A percentile compares a stretch with the other conserved stretches of the same genome.
Evolutionary conservation across 2,888 invertebrate species (phyloP).

Genomic region (Diadegma fenestrale): DNA sequence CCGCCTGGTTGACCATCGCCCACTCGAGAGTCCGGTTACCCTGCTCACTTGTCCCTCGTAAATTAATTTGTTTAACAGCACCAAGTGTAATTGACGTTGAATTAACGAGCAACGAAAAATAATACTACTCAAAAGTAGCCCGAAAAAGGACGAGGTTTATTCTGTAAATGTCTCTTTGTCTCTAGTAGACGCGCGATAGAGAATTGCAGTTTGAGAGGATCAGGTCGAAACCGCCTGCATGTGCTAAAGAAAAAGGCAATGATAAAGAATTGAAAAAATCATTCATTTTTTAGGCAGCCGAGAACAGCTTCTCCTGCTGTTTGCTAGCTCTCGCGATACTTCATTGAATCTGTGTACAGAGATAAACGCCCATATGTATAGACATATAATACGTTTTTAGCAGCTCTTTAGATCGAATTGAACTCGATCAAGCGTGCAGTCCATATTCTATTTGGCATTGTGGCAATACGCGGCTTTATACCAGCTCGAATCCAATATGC

Average conservation of each 20-base stretch:
- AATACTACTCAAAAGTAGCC: constrained; percentile 15
- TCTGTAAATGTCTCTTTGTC: not conserved
- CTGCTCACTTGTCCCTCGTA: constrained; percentile 67
- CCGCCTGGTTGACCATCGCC: constrained; percentile 17
- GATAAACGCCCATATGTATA: not conserved
- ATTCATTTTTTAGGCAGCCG: not conserved
- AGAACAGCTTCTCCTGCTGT: constrained; percentile 33
- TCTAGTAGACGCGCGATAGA: no score
- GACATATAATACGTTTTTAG: constrained; percentile 1
- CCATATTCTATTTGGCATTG: constrained; percentile 65
- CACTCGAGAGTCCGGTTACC: constrained; percentile 66
- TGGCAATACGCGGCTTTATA: constrained; percentile 40
- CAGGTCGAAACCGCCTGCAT: no score
- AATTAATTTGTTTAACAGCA: constrained; percentile 67
- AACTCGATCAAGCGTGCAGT: constrained; percentile 62
- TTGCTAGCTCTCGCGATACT: constrained; percentile 32
- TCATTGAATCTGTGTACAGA: constrained; percentile 46
- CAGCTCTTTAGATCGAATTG: constrained; percentile 3
- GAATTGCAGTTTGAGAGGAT: no score
- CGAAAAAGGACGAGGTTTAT: not conserved
- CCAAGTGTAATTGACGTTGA: constrained; percentile 58
- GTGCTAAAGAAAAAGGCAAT: no score
- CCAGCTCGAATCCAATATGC: constrained; percentile 22
- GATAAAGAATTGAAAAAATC: not conserved
- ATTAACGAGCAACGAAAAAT: constrained; percentile 52